A percentile compares a stretch with the other conserved stretches of the same genome.
Conservation (phyloP, 1,140 invertebrate species). For the Panulirus ornatus region DNA sequence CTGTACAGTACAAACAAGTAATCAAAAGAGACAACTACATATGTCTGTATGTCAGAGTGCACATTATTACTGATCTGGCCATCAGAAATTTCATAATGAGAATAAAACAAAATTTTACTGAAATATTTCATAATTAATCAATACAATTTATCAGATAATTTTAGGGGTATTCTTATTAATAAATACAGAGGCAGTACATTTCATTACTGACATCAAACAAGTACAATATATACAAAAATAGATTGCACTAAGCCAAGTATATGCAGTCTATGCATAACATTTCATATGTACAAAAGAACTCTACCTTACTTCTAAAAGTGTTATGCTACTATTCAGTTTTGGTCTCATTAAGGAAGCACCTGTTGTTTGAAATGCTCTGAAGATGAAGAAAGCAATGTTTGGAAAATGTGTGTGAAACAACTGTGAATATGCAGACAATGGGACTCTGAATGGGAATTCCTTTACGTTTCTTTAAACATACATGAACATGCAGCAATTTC, state of each 20-base stretch:
- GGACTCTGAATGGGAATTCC: background rate
- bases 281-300: background rate
- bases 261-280: background rate
- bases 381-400: background rate
- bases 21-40: too few species aligned
- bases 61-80: too few species aligned
- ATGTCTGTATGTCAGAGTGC: too few species aligned
- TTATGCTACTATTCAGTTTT: constrained; percentile 16
- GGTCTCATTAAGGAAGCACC: constrained; percentile 16
- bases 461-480: too few species aligned
- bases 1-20: too few species aligned
- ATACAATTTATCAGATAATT: background rate
- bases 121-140: background rate
- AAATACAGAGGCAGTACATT: background rate
- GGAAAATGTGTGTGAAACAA: background rate
- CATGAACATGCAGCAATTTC: too few species aligned
- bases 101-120: too few species aligned
- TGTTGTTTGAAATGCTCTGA: background rate
- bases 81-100: too few species aligned
- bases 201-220: background rate
- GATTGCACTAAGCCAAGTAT: constrained; percentile 19
- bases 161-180: background rate
- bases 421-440: background rate
- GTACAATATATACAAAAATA: constrained; percentile 8
- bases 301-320: background rate